Base-by-base conservation (phyloP, 1,140 invertebrate genomes). In the Physella acuta region DNA sequence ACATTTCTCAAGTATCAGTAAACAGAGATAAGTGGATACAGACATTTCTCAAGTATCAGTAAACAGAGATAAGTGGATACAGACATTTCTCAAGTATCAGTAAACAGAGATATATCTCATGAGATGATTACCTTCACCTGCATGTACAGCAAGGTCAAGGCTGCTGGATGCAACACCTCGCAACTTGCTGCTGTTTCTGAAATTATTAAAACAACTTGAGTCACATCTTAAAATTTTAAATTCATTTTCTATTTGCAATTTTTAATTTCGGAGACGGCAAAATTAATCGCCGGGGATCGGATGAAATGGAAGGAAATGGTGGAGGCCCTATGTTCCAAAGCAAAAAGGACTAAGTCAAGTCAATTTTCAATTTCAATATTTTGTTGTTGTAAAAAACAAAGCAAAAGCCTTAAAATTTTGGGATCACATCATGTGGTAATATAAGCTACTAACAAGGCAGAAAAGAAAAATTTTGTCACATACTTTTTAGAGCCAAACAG, bases 91-190 rank as follows among this genome's bases (percentile, higher is more conserved):
- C 4, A 31, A 11, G 24, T 30, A 28, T 30, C 58, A 16, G 14
- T 28, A 36, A 24, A n/a, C 3, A 24, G 28, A 33, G 36, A 30
- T 17, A 58, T 24, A 28, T 24, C 30, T 3, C 4, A 33, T 36
- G 31, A 63, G 28, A 63, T 14, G 24, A 28, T 30, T 39, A 44
- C 28, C 39, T 36, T 36, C 20, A 53, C 51, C 20, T 33, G 4
- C 62, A 64, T 64, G 62, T 1, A 64, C 49, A 64, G n/a, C 30
- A 16, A 52, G 26, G n/a, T 64, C 62, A 39, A 64, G 24, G 30
- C 33, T 64, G 30, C 2, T 52, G 51, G 62, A 34, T 16, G 49
- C 24, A 52, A 52, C 20, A 33, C 39, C 49, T 17, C 62, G 62
- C 20, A 64, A 26, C 2, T 28, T 44, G 24, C 33, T 52, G 11